Percentiles rank a stretch among this genome's conserved stretches.
These are phyloP conservation scores for Muntiacus reevesi DNA, from an alignment of 2,113 vertebrate species.

Conservation along the genomic window DNA sequence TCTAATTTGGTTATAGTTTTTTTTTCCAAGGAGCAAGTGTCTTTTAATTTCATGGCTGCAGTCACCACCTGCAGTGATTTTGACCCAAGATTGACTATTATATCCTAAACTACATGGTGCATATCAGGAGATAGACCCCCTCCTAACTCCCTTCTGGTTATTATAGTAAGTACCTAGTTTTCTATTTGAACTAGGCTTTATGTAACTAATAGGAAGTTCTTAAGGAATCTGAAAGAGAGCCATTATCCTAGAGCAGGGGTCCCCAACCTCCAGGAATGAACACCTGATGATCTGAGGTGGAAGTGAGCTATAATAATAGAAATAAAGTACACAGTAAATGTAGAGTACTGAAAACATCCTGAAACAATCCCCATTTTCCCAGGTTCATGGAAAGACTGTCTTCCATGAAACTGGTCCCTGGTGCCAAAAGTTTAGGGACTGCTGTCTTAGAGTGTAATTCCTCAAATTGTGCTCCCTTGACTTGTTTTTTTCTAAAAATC, in stretches of 20 bases:
- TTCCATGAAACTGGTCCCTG: background rate
- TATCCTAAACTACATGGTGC: background rate
- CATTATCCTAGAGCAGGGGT: background rate
- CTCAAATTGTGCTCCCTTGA: background rate
- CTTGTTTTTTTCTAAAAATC: conserved; percentile 4
- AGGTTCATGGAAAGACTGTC: background rate
- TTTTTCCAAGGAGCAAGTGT: background rate
- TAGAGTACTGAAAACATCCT: background rate
- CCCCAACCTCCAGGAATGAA: background rate
- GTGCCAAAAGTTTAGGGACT: background rate
- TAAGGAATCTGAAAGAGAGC: background rate
- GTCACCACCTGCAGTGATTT: background rate
- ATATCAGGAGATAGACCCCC: background rate
- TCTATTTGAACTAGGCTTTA: background rate
- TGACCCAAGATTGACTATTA: background rate
- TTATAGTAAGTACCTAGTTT: background rate
- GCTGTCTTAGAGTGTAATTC: background rate
- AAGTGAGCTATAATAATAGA: background rate
- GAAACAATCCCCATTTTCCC: background rate
- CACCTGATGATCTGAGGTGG: background rate
- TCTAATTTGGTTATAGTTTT: background rate
- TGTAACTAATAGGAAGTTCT: background rate
- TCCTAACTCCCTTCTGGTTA: background rate
- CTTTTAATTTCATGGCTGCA: background rate
- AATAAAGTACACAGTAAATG: background rate